Conservation (phyloP, 35 echinoderm and acorn worm species). For the Chiridota heheva region DNA sequence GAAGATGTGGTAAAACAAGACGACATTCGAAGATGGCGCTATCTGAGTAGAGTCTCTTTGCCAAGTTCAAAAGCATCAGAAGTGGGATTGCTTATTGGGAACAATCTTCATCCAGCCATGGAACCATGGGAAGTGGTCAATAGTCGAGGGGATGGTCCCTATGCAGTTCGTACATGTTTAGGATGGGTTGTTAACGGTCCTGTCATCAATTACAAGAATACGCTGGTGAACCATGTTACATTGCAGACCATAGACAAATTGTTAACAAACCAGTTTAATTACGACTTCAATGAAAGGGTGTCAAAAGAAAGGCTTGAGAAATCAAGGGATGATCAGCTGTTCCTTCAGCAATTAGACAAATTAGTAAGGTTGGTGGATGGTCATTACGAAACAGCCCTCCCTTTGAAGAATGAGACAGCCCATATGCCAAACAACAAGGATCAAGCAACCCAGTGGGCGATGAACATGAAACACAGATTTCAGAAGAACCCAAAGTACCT, state of each 20-base stretch:
- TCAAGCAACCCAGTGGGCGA: conserved; percentile 34
- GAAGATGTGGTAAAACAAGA: conserved; percentile 34
- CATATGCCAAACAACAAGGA: conserved; percentile 63
- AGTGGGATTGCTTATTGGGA: conserved; percentile 66
- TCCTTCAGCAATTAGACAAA: conserved; percentile 47
- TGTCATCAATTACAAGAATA: neutral
- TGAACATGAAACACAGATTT: conserved; percentile 30
- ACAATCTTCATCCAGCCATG: conserved; percentile 50
- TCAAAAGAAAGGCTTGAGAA: conserved; percentile 25
- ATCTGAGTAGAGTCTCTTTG: conserved; percentile 22
- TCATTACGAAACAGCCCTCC: conserved; percentile 66
- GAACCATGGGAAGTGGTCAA: conserved; percentile 57
- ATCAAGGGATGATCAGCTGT: conserved; percentile 63
- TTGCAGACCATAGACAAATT: conserved; percentile 13
- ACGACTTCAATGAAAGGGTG: conserved; percentile 20
- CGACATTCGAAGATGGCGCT: conserved; percentile 37
- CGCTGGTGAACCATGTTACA: neutral
- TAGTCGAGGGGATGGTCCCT: conserved; percentile 54
- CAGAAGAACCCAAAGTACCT: conserved; percentile 40
- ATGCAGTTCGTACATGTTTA: conserved; percentile 32
- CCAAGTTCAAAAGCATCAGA: conserved; percentile 37
- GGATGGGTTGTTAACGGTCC: conserved; percentile 49
- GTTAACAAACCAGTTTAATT: conserved; percentile 12
- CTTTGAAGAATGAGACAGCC: conserved; percentile 45
- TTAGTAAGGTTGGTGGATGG: conserved; percentile 47